Base-by-base conservation (phyloP, 2,888 invertebrate species). In the Spilosoma lubricipeda region DNA sequence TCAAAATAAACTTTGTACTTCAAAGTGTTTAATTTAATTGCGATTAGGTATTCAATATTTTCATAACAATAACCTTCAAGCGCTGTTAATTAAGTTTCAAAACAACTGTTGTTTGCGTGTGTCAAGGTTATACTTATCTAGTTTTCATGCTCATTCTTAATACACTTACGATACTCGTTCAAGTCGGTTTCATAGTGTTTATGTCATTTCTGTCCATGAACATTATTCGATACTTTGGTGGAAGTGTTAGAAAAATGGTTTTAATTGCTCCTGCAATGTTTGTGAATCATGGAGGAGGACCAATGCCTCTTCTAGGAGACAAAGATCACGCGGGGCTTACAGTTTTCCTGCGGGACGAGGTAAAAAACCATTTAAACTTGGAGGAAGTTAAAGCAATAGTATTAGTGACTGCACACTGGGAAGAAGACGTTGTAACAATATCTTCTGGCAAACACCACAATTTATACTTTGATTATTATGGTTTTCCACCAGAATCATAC, bases 201-300 rank as follows among this genome's bases (percentile, higher is more conserved):
- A 91, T 95, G 91, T 92, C 94, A 74, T 86, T 95, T 63, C 70
- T 95, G 77, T 95, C 94, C 78, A 94, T 95, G 94, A 95, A 95
- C 81, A 91, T 95, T 80, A 86, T 95, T 77, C 88, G 92, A 74
- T 89, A 93, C 81, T 94, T 95, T 73, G 90, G 90, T 80, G 87
- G 91, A 79, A 85, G 87, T 79, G 86, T 87, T 72, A 87, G 86
- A 76, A 94, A 90, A 87, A 95, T 95, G 94, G 89, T 88, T 83
- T 79, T 90, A 8, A 59, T 94, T n/a, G 95, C 95, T 68, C 95
- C 95, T 67, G 93, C 95, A 20, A 69, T 95, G 48, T 95, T 95
- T 72, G 94, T 95, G 2, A 95, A 95, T 80, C 95, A 95, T 74
- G 95, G 95, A 20, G 95, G 95, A 77, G 95, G 95, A 8, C 95